A percentile compares a stretch with the other conserved stretches of the same genome.
These are phyloP conservation scores for Scaptodrosophila latifasciaeformis DNA, from an alignment of 2,888 invertebrate genomes.

Conservation along the genomic window DNA sequence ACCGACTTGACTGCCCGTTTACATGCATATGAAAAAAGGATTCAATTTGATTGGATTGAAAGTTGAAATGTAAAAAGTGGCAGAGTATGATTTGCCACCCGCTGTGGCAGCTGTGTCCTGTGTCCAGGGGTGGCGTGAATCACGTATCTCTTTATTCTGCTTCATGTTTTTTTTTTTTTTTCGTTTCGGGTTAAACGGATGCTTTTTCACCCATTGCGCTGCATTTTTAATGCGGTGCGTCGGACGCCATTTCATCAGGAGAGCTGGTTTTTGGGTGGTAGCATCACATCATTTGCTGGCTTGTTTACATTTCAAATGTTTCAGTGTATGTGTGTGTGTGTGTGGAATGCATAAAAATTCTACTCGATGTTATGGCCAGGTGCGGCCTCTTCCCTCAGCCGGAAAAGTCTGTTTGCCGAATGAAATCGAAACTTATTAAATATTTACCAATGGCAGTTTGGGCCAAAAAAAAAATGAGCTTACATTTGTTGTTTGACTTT, in stretches of 20 bases:
- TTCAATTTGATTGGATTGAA: constrained; percentile 70
- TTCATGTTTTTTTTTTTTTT: no score
- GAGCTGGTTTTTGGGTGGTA: background rate
- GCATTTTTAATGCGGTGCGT: constrained; percentile 65
- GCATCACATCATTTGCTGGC: no score
- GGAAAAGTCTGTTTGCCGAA: constrained; percentile 28
- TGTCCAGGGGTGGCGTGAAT: constrained; percentile 39
- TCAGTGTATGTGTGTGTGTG: constrained; percentile 14
- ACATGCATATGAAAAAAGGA: constrained; percentile 41
- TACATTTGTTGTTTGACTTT: constrained; percentile 67
- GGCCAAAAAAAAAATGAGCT: constrained; percentile 54
- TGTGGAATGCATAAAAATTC: constrained; percentile 43
- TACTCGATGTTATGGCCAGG: background rate
- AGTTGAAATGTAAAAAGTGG: constrained; percentile 34
- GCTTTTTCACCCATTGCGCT: constrained; percentile 57
- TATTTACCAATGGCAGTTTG: constrained; percentile 67
- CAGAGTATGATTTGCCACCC: constrained; percentile 46
- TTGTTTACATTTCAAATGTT: constrained; percentile 32
- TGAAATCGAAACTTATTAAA: constrained; percentile 74
- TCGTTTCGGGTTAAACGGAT: constrained; percentile 44
- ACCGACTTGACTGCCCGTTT: background rate
- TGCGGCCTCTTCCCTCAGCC: constrained; percentile 2
- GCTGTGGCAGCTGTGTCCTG: background rate
- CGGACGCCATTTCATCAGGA: constrained; percentile 13
- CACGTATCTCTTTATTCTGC: constrained; percentile 45